Conservation (phyloP, 2,888 invertebrate species). For the Ceraclea dissimilis region DNA sequence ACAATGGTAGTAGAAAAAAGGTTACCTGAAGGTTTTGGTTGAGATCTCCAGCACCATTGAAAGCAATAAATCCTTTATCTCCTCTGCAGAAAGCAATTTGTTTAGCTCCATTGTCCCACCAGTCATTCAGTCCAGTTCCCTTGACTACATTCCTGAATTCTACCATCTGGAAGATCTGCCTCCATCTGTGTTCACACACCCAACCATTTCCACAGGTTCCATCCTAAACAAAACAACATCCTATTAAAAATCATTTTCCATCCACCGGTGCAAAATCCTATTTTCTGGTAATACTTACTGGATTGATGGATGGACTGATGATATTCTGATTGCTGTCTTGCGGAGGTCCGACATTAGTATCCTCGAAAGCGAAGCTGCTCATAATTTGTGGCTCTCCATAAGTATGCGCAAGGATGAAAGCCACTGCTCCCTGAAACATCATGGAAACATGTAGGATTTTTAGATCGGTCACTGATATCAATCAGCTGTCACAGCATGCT, state of each 20-base stretch:
- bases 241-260: no score
- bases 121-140: conserved; percentile 50
- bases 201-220: no score
- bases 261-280: no score
- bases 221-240: conserved; percentile 41
- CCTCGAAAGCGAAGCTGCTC: conserved; percentile 43
- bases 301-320: conserved; percentile 35
- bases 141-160: conserved; percentile 63
- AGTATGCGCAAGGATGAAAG: conserved; percentile 52
- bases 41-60: conserved; percentile 58
- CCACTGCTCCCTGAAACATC: conserved; percentile 45
- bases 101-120: conserved; percentile 77
- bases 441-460: no score
- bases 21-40: conserved; percentile 53
- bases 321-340: conserved; percentile 40
- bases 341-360: conserved; percentile 44
- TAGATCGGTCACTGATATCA: no score
- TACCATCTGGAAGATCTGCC: conserved; percentile 73
- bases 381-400: conserved; percentile 49
- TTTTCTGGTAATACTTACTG: no score
- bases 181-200: conserved; percentile 84
- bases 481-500: no score
- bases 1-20: no score
- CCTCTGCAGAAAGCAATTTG: conserved; percentile 83
- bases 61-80: conserved; percentile 63